These are phyloP conservation scores for Axinella damicornis DNA, from an alignment of 37 sponge, comb jelly and placozoan species.

Conservation along the genomic window DNA sequence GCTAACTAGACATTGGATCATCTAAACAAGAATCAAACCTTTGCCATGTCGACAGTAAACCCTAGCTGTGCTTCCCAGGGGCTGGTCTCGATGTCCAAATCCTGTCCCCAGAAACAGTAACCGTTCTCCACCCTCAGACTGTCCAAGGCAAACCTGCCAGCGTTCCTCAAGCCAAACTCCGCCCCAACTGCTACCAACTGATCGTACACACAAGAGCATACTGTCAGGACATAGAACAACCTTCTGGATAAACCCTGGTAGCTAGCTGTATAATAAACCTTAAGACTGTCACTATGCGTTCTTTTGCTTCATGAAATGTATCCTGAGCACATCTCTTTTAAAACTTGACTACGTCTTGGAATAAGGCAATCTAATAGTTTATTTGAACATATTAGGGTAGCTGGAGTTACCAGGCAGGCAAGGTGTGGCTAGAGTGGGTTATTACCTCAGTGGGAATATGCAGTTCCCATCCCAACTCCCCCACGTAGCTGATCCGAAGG, in stretches of 20 bases:
- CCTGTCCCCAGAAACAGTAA: slow-evolving; percentile 74
- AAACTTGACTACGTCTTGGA: too few species aligned
- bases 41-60: slow-evolving; percentile 54
- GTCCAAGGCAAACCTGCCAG: slow-evolving; percentile 81
- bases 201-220: slow-evolving; percentile 68
- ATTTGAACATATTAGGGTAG: too few species aligned
- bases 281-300: too few species aligned
- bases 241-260: too few species aligned
- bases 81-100: slow-evolving; percentile 68
- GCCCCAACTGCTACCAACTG: slow-evolving; percentile 55
- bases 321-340: too few species aligned
- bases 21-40: slow-evolving; percentile 28
- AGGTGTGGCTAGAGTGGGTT: too few species aligned
- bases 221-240: too few species aligned
- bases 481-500: slow-evolving; percentile 71
- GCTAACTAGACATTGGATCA: too few species aligned
- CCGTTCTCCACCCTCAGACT: slow-evolving; percentile 83
- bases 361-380: too few species aligned
- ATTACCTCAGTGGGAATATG: slow-evolving; percentile 79
- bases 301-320: too few species aligned
- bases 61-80: slow-evolving; percentile 86
- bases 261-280: too few species aligned
- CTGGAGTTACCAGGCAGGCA: too few species aligned
- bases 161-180: slow-evolving; percentile 48
- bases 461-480: slow-evolving; percentile 91